Percentiles rank a stretch among this genome's conserved stretches.
Conservation (phyloP, 1,140 invertebrate species). For the Drosophila neocordata region DNA sequence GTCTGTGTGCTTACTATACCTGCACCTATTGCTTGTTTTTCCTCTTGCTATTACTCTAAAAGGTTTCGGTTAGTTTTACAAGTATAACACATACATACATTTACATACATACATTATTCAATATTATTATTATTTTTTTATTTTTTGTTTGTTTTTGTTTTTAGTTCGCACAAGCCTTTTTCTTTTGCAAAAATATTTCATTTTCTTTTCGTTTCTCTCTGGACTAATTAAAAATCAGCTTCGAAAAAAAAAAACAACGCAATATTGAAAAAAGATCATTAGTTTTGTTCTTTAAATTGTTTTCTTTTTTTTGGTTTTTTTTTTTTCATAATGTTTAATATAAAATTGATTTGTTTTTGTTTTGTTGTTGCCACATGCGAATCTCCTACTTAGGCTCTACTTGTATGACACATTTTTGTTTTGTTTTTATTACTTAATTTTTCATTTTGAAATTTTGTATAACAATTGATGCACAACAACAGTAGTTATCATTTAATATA, state of each 20-base stretch:
- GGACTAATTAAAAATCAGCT: constrained; percentile 1
- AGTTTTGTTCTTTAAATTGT: constrained; percentile 6
- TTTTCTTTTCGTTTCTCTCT: background rate
- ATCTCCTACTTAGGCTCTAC: constrained; percentile 11
- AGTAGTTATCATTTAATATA: constrained; percentile 40
- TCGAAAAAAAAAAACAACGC: background rate
- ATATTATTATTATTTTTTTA: background rate
- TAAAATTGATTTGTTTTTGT: constrained; percentile 10
- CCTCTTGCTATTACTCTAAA: constrained; percentile 4
- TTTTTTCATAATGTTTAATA: background rate
- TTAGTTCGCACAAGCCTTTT: constrained; percentile 5
- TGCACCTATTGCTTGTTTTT: constrained; percentile 2
- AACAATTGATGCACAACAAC: constrained; percentile 63
- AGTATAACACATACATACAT: constrained; percentile 27
- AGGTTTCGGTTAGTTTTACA: constrained; percentile 6
- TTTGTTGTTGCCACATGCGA: constrained; percentile 9
- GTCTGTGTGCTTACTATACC: constrained; percentile 22
- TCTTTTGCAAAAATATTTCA: constrained; percentile 11
- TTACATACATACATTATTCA: constrained; percentile 34
- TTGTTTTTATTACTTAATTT: constrained; percentile 30
- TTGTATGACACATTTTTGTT: constrained; percentile 43
- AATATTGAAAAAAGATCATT: background rate
- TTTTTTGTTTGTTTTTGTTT: background rate
- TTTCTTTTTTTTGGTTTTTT: constrained; percentile 2
- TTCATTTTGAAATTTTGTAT: constrained; percentile 48